phyloP scores from a whole-genome alignment of 1,140 invertebrate species.

The Pseudachorutes palmiensis region DNA sequence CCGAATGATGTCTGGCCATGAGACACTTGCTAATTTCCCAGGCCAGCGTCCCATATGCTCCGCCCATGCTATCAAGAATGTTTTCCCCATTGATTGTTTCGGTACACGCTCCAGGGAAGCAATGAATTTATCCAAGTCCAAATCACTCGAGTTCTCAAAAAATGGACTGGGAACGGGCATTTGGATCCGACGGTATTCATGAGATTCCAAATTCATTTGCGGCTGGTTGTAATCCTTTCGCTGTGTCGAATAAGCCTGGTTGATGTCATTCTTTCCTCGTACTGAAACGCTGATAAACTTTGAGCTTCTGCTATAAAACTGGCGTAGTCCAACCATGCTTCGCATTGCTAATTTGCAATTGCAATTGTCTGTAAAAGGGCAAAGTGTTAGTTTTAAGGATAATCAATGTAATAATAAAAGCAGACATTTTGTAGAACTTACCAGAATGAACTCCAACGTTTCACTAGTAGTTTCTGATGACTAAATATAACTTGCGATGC shows the following conservation, averaged over 20 bases:
- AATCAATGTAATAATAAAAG: no score
- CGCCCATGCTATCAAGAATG: background rate
- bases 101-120: background rate
- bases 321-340: background rate
- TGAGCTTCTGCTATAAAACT: background rate
- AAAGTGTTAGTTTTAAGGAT: no score
- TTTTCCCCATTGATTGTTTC: background rate
- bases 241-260: no score
- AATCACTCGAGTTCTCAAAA: background rate
- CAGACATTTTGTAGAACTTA: no score
- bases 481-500: no score
- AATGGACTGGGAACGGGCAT: background rate
- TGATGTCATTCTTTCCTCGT: background rate
- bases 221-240: no score
- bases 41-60: background rate
- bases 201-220: no score
- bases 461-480: no score
- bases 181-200: no score
- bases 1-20: slow-evolving; percentile 38
- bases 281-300: background rate
- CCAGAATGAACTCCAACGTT: no score
- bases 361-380: no score
- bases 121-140: background rate
- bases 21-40: background rate
- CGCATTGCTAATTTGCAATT: no score